phyloP scores from a whole-genome alignment of 1,140 invertebrate species.

The Eciton burchellii region DNA sequence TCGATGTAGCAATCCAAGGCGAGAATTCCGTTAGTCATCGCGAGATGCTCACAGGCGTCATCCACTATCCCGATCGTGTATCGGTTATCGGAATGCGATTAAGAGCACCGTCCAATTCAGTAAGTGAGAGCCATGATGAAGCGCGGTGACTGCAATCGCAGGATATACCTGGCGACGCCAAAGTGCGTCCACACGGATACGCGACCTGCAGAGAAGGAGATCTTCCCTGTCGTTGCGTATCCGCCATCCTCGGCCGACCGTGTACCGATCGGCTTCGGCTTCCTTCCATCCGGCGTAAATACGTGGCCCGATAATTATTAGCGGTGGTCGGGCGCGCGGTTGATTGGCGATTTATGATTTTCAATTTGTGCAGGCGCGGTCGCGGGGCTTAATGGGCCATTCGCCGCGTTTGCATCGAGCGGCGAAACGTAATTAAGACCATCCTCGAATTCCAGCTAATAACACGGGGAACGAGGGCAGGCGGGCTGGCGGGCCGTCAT shows the following conservation, averaged over 20 bases:
- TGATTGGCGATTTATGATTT: constrained; percentile 33
- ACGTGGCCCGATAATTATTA: constrained; percentile 12
- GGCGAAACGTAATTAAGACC: constrained; percentile 55
- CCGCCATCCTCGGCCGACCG: background rate
- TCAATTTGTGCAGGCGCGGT: constrained; percentile 27
- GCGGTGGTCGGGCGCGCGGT: constrained; percentile 22
- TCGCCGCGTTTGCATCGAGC: constrained; percentile 40
- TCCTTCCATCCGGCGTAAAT: background rate
- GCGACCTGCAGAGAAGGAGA: background rate
- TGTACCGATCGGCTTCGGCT: background rate
- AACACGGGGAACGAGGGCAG: background rate
- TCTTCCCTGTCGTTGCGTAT: background rate
- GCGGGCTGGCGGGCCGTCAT: constrained; percentile 3
- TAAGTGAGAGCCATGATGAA: constrained; percentile 5
- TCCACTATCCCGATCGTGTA: constrained; percentile 26
- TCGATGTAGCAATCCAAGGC: constrained; percentile 13
- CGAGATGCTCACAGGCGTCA: background rate
- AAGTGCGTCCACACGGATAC: background rate
- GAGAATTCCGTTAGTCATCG: background rate
- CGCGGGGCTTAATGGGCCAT: constrained; percentile 35
- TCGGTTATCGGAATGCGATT: constrained; percentile 52
- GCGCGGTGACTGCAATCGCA: background rate
- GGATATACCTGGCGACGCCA: background rate
- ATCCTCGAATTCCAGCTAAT: constrained; percentile 57
- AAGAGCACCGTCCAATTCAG: constrained; percentile 32